Base-by-base conservation (phyloP, 2,113 vertebrate genomes). In the Hylia prasina region DNA sequence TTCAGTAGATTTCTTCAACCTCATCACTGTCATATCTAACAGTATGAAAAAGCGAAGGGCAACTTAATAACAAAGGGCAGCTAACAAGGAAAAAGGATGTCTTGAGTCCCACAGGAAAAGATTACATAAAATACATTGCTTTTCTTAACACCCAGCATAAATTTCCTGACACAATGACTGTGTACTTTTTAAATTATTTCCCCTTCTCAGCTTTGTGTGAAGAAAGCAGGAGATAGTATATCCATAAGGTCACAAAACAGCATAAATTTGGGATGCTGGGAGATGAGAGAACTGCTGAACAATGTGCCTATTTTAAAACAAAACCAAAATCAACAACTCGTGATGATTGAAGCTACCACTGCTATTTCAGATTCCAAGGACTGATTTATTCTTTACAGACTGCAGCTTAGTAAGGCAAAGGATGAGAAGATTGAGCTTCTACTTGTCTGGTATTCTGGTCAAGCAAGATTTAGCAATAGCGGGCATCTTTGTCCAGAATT, bases 361-460 rank as follows among this genome's bases (percentile, higher is more conserved):
- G 16, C 33, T 65, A 14, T 90, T 90, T 75, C 47, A 45, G 31
- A 40, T 35, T 56, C 23, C 25, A 23, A 60, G 22, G 8, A 44
- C 9, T 73, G 51, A 39, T 51, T 40, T 77, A 15, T 61, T 87
- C 63, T 80, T 57, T 75, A 37, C 10, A 60, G 31, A 11, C 31
- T 81, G 39, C 25, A 69, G 9, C 2, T 73, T 61, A 50, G 28
- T 16, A 19, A 80, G 45, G 48, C 24, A 51, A 80, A 72, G 33
- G 9, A 60, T 60, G 22, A 50, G 24, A n/a, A 90, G 5, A 60
- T 90, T 72, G 40, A 89, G 17, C 17, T 88, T 23, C 25, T 68
- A 20, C 30, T 65, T 51, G 5, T 40, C 68, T 66, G 20, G 3
- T 57, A 15, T 48, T 65, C 22, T 0, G 0, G 14, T 79, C 25